A percentile compares a stretch with the other conserved stretches of the same genome.
These are phyloP conservation scores for Galaxea fascicularis DNA, from an alignment of 92 coral and sea anemone genomes.

Conservation along the genomic window DNA sequence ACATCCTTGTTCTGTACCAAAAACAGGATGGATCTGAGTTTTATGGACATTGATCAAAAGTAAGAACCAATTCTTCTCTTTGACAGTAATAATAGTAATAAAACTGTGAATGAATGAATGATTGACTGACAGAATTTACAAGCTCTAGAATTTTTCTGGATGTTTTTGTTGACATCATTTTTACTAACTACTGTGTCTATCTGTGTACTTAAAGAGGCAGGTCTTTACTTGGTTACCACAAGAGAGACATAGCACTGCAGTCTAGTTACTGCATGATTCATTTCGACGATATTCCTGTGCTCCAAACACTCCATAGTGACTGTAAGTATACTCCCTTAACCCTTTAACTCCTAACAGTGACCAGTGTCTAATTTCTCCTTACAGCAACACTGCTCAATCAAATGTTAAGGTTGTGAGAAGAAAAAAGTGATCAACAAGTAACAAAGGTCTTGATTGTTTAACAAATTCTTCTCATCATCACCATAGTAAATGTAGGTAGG, in stretches of 20 bases:
- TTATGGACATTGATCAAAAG: slow-evolving; percentile 99
- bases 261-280: slow-evolving; percentile 99
- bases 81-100: background rate
- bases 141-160: too few relatives aligned
- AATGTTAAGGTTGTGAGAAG: too few relatives aligned
- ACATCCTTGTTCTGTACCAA: slow-evolving; percentile 97
- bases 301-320: slow-evolving; percentile 82
- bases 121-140: too few relatives aligned
- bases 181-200: background rate
- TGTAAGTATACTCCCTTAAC: slow-evolving; percentile 68
- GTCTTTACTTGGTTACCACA: slow-evolving; percentile 93
- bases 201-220: slow-evolving; percentile 78
- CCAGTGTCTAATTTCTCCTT: too few relatives aligned
- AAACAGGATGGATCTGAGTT: slow-evolving; percentile 96
- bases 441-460: too few relatives aligned
- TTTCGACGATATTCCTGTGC: slow-evolving; percentile 94
- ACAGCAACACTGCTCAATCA: too few relatives aligned
- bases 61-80: slow-evolving; percentile 47
- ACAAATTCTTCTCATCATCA: too few relatives aligned
- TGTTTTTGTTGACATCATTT: background rate
- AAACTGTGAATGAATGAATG: too few relatives aligned
- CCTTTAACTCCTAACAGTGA: too few relatives aligned
- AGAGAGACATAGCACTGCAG: slow-evolving; percentile 91
- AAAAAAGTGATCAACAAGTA: too few relatives aligned
- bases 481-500: too few relatives aligned